Evolutionary conservation across 2,797 vertebrate genomes (phyloP).

Genomic region (Pteropus rufus): DNA sequence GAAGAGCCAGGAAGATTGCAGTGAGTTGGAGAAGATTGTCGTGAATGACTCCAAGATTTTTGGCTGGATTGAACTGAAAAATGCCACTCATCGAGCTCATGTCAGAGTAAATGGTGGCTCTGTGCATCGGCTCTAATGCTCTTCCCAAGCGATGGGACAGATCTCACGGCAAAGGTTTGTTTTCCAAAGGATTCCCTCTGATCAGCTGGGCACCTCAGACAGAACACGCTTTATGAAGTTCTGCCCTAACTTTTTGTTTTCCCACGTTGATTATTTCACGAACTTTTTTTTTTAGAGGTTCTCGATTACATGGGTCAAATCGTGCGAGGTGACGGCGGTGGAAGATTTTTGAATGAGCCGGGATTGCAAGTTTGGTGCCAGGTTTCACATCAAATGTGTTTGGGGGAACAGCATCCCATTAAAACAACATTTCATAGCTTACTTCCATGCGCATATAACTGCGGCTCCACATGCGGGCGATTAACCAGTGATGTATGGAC

Average conservation of each 20-base stretch:
- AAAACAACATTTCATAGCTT: neutral
- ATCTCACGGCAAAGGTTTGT: neutral
- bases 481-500: conserved; percentile 42
- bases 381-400: conserved; percentile 9
- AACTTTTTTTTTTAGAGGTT: neutral
- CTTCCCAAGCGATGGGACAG: neutral
- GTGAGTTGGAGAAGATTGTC: neutral
- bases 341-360: neutral
- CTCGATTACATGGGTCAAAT: neutral
- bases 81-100: neutral
- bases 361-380: neutral
- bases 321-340: neutral
- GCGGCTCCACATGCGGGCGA: conserved; percentile 23
- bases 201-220: neutral
- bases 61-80: neutral
- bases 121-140: neutral
- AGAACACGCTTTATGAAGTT: neutral
- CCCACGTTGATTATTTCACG: neutral
- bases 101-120: neutral
- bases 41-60: neutral
- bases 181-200: neutral
- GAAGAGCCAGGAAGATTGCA: neutral
- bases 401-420: neutral
- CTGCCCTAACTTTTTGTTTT: neutral
- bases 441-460: neutral